Conservation (phyloP, 2,797 vertebrate species). For the Carduelis carduelis region DNA sequence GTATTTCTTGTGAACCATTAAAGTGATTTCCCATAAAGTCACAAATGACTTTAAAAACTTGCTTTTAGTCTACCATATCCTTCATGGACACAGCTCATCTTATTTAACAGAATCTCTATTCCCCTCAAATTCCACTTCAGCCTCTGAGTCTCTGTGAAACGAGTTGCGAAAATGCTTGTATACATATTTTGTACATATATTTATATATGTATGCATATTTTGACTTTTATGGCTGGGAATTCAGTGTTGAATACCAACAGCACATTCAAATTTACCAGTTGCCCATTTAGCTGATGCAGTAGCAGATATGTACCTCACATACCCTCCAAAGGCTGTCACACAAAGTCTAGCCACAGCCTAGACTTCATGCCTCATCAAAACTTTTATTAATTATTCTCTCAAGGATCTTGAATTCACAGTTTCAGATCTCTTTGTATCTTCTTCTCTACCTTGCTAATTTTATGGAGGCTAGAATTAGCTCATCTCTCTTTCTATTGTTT, state of each 20-base stretch:
- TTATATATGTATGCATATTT: not conserved
- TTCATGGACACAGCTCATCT: not conserved
- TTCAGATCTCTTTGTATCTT: not conserved
- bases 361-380: not conserved
- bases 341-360: not conserved
- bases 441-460: not conserved
- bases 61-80: not conserved
- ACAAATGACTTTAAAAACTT: not conserved
- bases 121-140: not conserved
- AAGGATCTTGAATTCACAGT: not conserved
- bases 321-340: not conserved
- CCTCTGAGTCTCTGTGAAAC: not conserved
- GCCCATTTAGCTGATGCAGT: not conserved
- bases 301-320: not conserved
- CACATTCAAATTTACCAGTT: not conserved
- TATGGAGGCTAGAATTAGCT: not conserved
- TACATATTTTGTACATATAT: not conserved
- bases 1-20: slow-evolving; percentile 2
- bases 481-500: not conserved
- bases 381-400: not conserved
- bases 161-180: not conserved
- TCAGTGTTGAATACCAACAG: not conserved
- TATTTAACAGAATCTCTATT: not conserved
- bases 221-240: not conserved
- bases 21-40: slow-evolving; percentile 13